phyloP scores from a whole-genome alignment of 2,888 invertebrate genomes.

The Heteropelma amictum region DNA sequence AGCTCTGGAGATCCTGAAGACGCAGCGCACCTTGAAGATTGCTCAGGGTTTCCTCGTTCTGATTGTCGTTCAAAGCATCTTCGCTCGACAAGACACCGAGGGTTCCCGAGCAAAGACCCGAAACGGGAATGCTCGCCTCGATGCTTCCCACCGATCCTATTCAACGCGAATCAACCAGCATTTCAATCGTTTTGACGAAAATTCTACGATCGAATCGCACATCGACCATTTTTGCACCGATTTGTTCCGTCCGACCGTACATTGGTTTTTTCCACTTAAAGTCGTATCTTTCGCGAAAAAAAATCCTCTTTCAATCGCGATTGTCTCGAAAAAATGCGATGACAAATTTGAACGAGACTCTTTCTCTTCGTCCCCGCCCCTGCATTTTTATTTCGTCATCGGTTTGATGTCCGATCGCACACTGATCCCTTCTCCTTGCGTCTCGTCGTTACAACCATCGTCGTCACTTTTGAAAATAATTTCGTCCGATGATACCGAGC shows the following conservation, averaged over 20 bases:
- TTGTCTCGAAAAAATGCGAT: too few species aligned
- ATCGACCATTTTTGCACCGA: not conserved
- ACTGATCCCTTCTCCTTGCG: conserved; percentile 26
- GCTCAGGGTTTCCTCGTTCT: conserved; percentile 57
- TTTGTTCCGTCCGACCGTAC: not conserved
- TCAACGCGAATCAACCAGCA: not conserved
- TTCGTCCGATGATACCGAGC: too few species aligned
- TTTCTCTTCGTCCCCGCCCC: too few species aligned
- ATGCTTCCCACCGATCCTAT: conserved; percentile 76
- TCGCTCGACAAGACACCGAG: conserved; percentile 72
- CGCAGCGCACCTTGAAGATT: conserved; percentile 70
- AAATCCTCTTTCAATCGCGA: too few species aligned
- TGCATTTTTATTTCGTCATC: too few species aligned
- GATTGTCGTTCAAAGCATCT: conserved; percentile 67
- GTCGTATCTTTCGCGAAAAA: not conserved
- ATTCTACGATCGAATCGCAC: not conserved
- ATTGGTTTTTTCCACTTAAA: not conserved
- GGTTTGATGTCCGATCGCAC: conserved; percentile 2
- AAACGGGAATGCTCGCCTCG: conserved; percentile 74
- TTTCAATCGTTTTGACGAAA: not conserved
- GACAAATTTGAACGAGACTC: too few species aligned
- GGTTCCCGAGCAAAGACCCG: conserved; percentile 72
- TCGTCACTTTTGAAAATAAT: not conserved
- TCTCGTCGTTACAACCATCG: not conserved
- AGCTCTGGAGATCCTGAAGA: conserved; percentile 73